Conservation (phyloP, 2,888 invertebrate genomes). For the Lasioglossum marginatum region DNA sequence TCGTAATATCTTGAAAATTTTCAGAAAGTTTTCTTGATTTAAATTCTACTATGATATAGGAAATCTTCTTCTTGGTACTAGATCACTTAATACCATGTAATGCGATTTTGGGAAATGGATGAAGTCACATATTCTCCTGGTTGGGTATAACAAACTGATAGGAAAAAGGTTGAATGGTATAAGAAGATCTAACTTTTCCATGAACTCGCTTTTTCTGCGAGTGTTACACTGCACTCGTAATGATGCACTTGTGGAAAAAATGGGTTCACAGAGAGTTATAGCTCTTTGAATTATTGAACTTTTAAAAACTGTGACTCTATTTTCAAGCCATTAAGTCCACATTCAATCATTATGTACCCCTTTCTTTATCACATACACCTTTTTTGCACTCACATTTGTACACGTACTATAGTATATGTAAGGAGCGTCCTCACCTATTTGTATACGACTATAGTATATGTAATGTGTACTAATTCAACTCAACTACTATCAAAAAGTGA, state of each 20-base stretch:
- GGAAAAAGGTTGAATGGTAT: background rate
- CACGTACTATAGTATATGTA: too few relatives aligned
- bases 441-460: too few relatives aligned
- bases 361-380: background rate
- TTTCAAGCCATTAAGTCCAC: background rate
- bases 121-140: background rate
- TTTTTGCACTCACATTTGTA: too few relatives aligned
- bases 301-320: background rate
- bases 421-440: too few relatives aligned
- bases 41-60: background rate
- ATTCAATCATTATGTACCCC: background rate
- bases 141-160: background rate
- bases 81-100: background rate
- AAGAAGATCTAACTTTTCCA: background rate
- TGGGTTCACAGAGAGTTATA: background rate
- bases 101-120: background rate
- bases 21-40: background rate
- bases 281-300: background rate
- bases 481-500: too few relatives aligned
- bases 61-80: background rate
- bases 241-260: background rate
- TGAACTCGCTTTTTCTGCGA: background rate
- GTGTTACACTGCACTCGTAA: background rate
- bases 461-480: too few relatives aligned
- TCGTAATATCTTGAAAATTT: background rate